Conservation (phyloP, 1,140 invertebrate genomes). For the Schlechtendalia chinensis region DNA sequence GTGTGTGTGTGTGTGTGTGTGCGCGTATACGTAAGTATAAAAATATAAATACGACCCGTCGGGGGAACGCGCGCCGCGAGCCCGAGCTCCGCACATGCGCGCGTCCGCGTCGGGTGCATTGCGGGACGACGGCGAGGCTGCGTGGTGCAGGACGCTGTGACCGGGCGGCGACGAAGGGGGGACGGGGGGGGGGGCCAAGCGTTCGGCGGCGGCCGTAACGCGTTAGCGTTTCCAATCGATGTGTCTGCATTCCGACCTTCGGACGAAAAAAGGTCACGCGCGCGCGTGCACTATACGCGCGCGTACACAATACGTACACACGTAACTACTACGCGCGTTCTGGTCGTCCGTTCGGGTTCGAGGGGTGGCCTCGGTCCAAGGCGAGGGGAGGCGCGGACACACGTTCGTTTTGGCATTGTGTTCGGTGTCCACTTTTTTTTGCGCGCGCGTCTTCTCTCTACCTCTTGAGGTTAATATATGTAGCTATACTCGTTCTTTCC, state of each 20-base stretch:
- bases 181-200: too few species aligned
- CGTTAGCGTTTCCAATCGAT: slow-evolving; percentile 39
- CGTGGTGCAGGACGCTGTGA: too few species aligned
- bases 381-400: not conserved
- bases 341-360: not conserved
- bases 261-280: slow-evolving; percentile 37
- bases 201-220: too few species aligned
- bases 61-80: too few species aligned
- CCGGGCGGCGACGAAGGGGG: not conserved
- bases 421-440: slow-evolving; percentile 15
- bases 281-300: not conserved
- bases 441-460: not conserved
- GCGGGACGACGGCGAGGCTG: not conserved
- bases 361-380: not conserved
- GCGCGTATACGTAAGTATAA: too few species aligned
- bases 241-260: slow-evolving; percentile 48
- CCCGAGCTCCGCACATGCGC: too few species aligned
- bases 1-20: too few species aligned
- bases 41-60: too few species aligned
- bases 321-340: not conserved
- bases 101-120: not conserved
- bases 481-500: not conserved
- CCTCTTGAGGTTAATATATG: too few species aligned
- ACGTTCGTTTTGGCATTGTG: slow-evolving; percentile 24
- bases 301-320: not conserved